Percentiles rank a stretch among this genome's conserved stretches.
phyloP scores from a whole-genome alignment of 2,113 vertebrate species.

The Plectropomus leopardus region DNA sequence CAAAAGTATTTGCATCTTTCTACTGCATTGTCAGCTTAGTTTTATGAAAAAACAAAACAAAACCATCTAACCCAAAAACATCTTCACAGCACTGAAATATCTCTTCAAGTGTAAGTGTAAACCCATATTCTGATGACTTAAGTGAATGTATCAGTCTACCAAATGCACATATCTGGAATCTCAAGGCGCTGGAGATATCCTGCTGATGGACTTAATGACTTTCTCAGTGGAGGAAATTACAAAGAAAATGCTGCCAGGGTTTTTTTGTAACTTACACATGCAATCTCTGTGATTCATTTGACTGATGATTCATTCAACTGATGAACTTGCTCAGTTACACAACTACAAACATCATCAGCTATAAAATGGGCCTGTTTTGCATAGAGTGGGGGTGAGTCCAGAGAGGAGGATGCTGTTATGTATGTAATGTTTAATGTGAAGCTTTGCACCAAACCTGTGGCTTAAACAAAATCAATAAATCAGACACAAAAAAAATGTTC shows the following conservation, averaged over 20 bases:
- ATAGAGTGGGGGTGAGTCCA: constrained; percentile 36
- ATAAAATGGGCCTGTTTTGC: constrained; percentile 12
- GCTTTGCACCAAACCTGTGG: constrained; percentile 57
- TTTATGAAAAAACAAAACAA: no score
- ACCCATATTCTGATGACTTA: constrained; percentile 21
- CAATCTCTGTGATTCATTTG: constrained; percentile 40
- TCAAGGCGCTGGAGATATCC: constrained; percentile 2
- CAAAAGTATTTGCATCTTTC: no score
- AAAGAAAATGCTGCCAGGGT: constrained; percentile 15
- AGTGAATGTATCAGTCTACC: constrained; percentile 27
- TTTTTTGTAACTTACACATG: constrained; percentile 28
- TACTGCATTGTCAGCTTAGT: no score
- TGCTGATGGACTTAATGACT: constrained; percentile 47
- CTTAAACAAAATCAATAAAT: constrained; percentile 66
- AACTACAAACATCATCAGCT: constrained; percentile 26
- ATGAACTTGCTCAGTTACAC: constrained; percentile 26
- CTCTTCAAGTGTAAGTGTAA: no score
- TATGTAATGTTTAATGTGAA: constrained; percentile 67
- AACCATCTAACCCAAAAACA: no score
- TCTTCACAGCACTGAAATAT: no score
- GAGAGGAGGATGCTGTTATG: constrained; percentile 45
- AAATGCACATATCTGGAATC: constrained; percentile 23
- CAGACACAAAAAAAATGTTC: constrained; percentile 38
- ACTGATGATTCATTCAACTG: constrained; percentile 32
- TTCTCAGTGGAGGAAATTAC: constrained; percentile 24